Base-by-base conservation (phyloP, 2,113 vertebrate genomes). In the Capreolus pygargus region DNA sequence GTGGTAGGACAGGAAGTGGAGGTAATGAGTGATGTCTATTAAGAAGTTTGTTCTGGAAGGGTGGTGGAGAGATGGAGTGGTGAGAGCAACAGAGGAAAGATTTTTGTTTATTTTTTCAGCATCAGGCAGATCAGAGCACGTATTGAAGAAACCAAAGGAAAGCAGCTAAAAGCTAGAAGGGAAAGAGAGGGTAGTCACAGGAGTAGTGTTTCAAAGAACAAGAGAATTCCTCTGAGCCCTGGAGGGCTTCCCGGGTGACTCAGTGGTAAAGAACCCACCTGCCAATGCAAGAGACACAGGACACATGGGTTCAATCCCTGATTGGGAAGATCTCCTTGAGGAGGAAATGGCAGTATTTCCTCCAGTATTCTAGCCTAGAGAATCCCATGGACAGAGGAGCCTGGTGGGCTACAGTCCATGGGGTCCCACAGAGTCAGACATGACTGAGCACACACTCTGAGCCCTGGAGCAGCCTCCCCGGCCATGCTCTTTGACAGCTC, bases 81-180 rank as follows among this genome's bases (percentile, higher is more conserved):
- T 60, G n/a, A 84, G 21, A 28, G 50, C 33, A 43, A 85, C 60
- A 83, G 79, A 96, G 36, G 74, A 84, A 64, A 28, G 10, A 58
- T 47, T 79, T 67, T 47, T 83, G 43, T 60, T 88, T 39, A 17
- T 96, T 93, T 78, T 94, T 95, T 88, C 96, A 52, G 15, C 67
- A 74, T 86, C 55, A 87, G 58, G 30, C 7, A 94, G 19, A 87
- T 19, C 16, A 86, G n/a, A 82, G 23, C 19, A 91, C 36, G 60
- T 61, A 96, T 96, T 39, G 28, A 91, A 94, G 47, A 93, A 85
- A 74, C 60, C n/a, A 27, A 90, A 92, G 92, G 28, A 36, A 79
- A 78, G 25, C 43, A 89, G 15, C 58, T 14, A 58, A n/a, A 89
- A 90, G 12, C 86, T 33, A 47, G 13, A 95, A 88, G 47, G 28